phyloP scores from a whole-genome alignment of 2,797 vertebrate genomes.

The Decapterus maruadsi region DNA sequence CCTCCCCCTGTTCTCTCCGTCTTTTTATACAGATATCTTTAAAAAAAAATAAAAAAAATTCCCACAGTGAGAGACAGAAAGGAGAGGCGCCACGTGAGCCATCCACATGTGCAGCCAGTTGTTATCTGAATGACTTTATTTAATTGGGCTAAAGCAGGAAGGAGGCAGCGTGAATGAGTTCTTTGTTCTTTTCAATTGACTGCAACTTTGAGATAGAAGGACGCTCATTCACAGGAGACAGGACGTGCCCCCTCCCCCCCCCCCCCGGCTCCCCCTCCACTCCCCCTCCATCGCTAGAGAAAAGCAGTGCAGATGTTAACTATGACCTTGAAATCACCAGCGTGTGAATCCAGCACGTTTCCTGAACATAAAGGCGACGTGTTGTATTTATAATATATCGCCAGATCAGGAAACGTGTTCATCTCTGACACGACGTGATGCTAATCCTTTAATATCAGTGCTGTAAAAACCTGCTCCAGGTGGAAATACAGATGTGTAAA shows the following conservation, averaged over 20 bases:
- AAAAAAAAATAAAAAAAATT: neutral
- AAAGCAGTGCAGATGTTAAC: constrained; percentile 8
- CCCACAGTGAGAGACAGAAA: neutral
- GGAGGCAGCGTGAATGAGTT: constrained; percentile 31
- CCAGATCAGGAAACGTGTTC: constrained; percentile 2
- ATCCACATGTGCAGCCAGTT: constrained; percentile 30
- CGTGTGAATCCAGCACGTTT: neutral
- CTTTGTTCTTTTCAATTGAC: constrained; percentile 65
- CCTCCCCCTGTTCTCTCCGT: neutral
- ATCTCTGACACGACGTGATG: neutral
- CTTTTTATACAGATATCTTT: neutral
- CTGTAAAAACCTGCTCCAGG: no score
- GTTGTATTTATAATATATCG: neutral
- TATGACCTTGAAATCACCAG: constrained; percentile 48
- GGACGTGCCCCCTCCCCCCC: neutral
- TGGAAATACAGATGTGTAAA: neutral
- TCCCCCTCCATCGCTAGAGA: neutral
- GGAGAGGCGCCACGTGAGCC: constrained; percentile 4
- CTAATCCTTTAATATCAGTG: neutral
- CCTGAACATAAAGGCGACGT: constrained; percentile 10
- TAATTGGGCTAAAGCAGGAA: constrained; percentile 49
- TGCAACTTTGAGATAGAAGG: constrained; percentile 47
- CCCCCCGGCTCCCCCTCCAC: neutral
- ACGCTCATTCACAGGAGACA: constrained; percentile 21
- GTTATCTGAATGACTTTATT: constrained; percentile 55